Conservation (phyloP, 2,797 vertebrate species). For the Pseudochaenichthys georgianus region DNA sequence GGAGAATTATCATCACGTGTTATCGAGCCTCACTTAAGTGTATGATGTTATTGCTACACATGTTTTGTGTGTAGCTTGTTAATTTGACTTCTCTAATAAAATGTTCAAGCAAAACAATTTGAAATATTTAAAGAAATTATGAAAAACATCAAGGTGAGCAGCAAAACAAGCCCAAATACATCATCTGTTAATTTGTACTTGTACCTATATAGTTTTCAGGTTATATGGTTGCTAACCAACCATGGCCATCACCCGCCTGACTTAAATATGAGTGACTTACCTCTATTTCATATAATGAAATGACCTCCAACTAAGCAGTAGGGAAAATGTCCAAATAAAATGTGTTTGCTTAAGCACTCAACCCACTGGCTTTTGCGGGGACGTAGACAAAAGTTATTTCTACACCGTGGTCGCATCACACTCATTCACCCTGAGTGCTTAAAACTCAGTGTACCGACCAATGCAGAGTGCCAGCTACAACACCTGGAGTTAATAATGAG, state of each 20-base stretch:
- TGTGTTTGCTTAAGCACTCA: constrained; percentile 38
- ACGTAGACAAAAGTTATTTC: constrained; percentile 37
- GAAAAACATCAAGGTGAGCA: constrained; percentile 40
- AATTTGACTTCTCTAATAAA: constrained; percentile 39
- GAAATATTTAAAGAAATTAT: constrained; percentile 16
- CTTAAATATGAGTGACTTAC: constrained; percentile 17
- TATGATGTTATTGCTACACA: constrained; percentile 16
- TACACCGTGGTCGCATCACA: constrained; percentile 49
- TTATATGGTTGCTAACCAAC: constrained; percentile 52
- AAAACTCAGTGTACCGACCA: constrained; percentile 49
- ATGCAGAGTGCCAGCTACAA: constrained; percentile 55
- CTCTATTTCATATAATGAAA: constrained; percentile 43
- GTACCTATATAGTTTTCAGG: constrained; percentile 48
- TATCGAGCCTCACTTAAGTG: constrained; percentile 24
- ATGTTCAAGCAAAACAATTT: constrained; percentile 27
- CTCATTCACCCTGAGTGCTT: constrained; percentile 60
- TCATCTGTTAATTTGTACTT: constrained; percentile 32
- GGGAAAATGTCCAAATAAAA: constrained; percentile 48
- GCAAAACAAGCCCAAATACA: constrained; percentile 36
- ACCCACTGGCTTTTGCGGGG: constrained; percentile 10
- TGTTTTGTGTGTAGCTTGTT: constrained; percentile 21
- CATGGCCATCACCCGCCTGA: constrained; percentile 54
- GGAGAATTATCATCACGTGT: constrained; percentile 62
- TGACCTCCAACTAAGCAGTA: constrained; percentile 46
- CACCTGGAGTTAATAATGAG: constrained; percentile 76